Evolutionary conservation across 2,797 vertebrate genomes (phyloP), one percentile per base, ranked within the genome.

Genomic region (Anableps anableps): DNA sequence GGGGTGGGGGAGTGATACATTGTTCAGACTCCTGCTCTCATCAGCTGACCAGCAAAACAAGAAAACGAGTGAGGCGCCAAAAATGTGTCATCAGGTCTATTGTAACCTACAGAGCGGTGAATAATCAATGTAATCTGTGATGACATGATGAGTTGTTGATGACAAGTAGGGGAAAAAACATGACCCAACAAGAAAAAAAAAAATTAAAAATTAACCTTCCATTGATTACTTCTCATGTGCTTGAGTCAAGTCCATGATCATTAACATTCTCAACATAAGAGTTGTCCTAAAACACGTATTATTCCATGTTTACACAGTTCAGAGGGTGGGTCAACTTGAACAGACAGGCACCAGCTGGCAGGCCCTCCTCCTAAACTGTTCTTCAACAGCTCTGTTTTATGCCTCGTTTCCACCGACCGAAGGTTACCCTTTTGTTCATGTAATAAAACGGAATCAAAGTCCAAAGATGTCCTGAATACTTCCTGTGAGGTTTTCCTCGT

Each of bases 221-320:
- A 77, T 66, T 74, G 81, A 83, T 85, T 86, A 83, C 77, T 79
- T 82, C 47, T 84, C 66, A 34, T 75, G 34, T 58, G 84, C 90
- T 82, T 29, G 45, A 0, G 75, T 86, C 72, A 3, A 48, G 66
- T 80, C n/a, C 47, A 16, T 4, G 62, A 68, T 80, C 26, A 85
- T 92, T 89, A 86, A 76, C 90, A 91, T 93, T 93, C 89, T 79
- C 87, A 11, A 2, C 86, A 89, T 86, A 82, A 74, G 75, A 31
- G 79, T 53, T 82, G 80, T 58, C 71, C 74, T 78, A 83, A 76
- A 86, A 76, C 86, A 84, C 77, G 85, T 78, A 73, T 48, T 1
- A 45, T 68, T 26, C 17, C 16, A 62, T n/a, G 36, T 9, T 75
- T 64, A 74, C 75, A 23, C 36, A 71, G 38, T 14, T 5, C 16